phyloP scores from a whole-genome alignment of 2,888 invertebrate species.

The Cordylochernes scorpioides region DNA sequence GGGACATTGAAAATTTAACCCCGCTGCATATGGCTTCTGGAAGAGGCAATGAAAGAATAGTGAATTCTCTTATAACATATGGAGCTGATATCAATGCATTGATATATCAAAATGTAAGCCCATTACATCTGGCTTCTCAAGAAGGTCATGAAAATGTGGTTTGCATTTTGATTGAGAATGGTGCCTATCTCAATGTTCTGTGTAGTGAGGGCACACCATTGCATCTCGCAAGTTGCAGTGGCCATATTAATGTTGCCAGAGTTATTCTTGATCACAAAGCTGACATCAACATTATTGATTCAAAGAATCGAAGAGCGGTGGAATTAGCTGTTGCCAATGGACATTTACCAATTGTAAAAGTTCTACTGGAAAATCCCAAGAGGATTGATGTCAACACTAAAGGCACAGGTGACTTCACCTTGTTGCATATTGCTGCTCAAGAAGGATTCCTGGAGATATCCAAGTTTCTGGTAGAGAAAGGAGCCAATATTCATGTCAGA shows the following conservation, averaged over 20 bases:
- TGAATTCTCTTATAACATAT: not conserved
- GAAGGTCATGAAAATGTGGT: no score
- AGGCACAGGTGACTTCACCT: not conserved
- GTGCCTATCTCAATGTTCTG: not conserved
- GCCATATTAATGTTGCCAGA: conserved; percentile 1
- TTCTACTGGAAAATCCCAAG: not conserved
- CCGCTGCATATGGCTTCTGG: conserved; percentile 1
- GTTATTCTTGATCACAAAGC: not conserved
- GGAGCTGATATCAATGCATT: conserved; percentile 1
- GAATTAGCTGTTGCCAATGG: conserved; percentile 2
- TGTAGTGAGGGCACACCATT: not conserved
- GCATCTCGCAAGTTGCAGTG: not conserved
- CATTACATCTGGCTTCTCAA: not conserved
- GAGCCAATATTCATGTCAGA: not conserved
- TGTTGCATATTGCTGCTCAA: conserved; percentile 1
- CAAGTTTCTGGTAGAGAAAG: not conserved
- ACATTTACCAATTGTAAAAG: conserved; percentile 1
- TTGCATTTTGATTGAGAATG: no score
- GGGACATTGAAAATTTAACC: not conserved
- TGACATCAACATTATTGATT: conserved; percentile 1
- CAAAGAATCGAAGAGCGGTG: conserved; percentile 1
- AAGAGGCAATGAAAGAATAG: conserved; percentile 1
- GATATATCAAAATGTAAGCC: not conserved
- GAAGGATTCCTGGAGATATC: not conserved
- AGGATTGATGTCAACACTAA: not conserved